Base-by-base conservation (phyloP, 2,113 vertebrate genomes). In the Psophia crepitans region DNA sequence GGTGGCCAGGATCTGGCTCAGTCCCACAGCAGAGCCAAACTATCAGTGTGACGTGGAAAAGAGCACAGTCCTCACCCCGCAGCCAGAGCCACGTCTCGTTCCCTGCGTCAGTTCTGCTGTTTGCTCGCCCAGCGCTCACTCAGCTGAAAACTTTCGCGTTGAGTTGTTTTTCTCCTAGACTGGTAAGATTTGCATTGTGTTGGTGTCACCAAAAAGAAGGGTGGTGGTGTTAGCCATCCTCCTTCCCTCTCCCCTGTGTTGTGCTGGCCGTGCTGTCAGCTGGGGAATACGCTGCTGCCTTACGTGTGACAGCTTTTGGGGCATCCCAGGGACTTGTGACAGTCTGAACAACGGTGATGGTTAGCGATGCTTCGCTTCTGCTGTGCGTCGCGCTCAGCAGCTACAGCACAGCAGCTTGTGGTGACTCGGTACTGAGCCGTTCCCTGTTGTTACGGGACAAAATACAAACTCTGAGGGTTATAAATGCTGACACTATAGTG, bases 341-440 rank as follows among this genome's bases (percentile, higher is more conserved):
- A 8, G 33, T 32, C 16, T 0, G 0, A 53, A 24, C 0, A 4
- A 8, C 2, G 1, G 26, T 3, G 1, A 2, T 4, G 26, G 39
- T 56, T 56, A 14, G 5, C 16, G 46, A 8, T 28, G 35, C 30
- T 26, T 41, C 7, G 2, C 18, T 69, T 37, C 10, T 27, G 19
- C 9, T 20, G 8, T 10, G 39, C n/a, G 48, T 70, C 79, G 61
- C 80, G 86, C 44, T 80, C 76, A 66, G 76, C 57, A 70, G 1
- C 37, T 39, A 1, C 69, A 70, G 41, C 69, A 82, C 49, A 32
- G 83, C 46, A 58, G 70, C 0, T 30, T n/a, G 11, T 0, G 1
- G 64, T 4, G 1, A 44, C 8, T 30, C 32, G 1, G 9, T 14
- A 28, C 41, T 1, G 7, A 94, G 83, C 23, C 24, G 43, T 56